These are phyloP conservation scores for Poeciliopsis turrubarensis DNA, from an alignment of 2,113 vertebrate species.

Conservation along the genomic window DNA sequence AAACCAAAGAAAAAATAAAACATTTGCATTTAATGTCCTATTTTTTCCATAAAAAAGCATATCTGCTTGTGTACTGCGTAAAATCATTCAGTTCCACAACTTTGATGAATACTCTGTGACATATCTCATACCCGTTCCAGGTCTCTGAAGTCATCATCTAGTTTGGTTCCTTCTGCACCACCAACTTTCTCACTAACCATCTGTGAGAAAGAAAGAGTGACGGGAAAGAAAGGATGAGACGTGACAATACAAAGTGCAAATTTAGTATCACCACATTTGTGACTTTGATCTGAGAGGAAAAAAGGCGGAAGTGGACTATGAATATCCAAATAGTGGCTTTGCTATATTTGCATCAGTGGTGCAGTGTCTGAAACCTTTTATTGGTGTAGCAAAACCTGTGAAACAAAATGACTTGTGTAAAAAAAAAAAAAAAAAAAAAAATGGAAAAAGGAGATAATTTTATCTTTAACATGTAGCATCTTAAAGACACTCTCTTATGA, in stretches of 20 bases:
- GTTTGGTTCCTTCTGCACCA: constrained; percentile 95
- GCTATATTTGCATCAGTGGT: not conserved
- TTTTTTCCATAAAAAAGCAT: not conserved
- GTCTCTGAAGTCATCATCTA: constrained; percentile 96
- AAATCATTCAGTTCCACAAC: not conserved
- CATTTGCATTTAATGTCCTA: not conserved
- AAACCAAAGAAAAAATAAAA: too few species aligned
- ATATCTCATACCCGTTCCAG: constrained; percentile 88
- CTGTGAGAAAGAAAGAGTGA: constrained; percentile 59
- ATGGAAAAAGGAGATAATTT: too few species aligned
- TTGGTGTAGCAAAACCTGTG: not conserved
- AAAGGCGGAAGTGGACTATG: constrained; percentile 7
- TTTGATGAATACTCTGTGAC: not conserved
- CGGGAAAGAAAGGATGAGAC: not conserved
- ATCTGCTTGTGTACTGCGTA: not conserved
- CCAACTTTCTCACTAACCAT: constrained; percentile 98
- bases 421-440: too few species aligned
- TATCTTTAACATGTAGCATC: not conserved
- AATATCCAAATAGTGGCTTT: not conserved
- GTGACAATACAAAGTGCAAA: constrained; percentile 7
- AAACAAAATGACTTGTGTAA: not conserved
- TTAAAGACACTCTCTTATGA: not conserved
- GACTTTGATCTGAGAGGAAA: constrained; percentile 29
- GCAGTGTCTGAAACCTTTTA: not conserved
- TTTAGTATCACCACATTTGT: constrained; percentile 27